Conservation (phyloP, 2,888 invertebrate genomes). For the Lissocephala sabroskyi region DNA sequence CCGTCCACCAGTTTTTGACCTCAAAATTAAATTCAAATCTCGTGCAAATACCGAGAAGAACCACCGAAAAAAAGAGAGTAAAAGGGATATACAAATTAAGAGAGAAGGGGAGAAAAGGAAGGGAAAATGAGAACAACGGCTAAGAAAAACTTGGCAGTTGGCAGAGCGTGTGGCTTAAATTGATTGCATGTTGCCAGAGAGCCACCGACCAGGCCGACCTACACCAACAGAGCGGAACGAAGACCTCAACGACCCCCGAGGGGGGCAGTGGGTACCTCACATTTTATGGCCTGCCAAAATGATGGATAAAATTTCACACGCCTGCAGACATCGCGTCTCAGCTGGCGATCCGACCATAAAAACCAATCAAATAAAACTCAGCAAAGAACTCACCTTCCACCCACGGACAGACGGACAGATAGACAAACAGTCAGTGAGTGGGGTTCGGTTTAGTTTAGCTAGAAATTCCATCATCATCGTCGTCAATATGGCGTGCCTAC, state of each 20-base stretch:
- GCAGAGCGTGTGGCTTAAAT: constrained; percentile 37
- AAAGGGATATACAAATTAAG: too few relatives aligned
- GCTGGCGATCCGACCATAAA: constrained; percentile 10
- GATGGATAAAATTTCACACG: constrained; percentile 43
- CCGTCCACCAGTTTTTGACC: too few relatives aligned
- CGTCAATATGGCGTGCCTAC: constrained; percentile 29
- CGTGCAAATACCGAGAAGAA: constrained; percentile 38
- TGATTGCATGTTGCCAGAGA: constrained; percentile 48
- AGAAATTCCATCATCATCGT: background rate
- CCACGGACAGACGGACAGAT: too few relatives aligned
- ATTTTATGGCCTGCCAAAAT: constrained; percentile 25
- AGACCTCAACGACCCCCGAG: too few relatives aligned
- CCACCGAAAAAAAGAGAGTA: too few relatives aligned
- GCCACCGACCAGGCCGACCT: constrained; percentile 2
- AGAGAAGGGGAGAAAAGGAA: constrained; percentile 1
- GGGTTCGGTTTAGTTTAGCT: too few relatives aligned
- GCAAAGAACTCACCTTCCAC: constrained; percentile 2
- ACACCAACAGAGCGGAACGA: constrained; percentile 1
- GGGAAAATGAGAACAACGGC: background rate
- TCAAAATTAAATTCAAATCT: constrained; percentile 64
- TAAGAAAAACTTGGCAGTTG: constrained; percentile 32
- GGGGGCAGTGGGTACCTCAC: background rate
- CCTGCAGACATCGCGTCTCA: background rate
- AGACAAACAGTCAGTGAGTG: too few relatives aligned
- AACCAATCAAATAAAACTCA: constrained; percentile 42